Conservation (phyloP, 2,797 vertebrate genomes). For the Natrix natrix region DNA sequence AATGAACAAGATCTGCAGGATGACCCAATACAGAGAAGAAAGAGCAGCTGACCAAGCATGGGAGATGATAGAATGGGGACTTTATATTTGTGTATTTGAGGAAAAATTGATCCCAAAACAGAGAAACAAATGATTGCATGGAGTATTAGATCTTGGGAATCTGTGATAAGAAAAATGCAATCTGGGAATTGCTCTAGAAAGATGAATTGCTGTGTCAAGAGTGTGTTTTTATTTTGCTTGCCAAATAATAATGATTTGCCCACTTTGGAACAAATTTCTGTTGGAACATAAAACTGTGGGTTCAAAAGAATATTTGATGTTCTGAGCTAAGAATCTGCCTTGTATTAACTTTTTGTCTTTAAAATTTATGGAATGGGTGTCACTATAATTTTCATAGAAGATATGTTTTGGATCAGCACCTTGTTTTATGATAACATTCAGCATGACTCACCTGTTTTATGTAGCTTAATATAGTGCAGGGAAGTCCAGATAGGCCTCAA, state of each 20-base stretch:
- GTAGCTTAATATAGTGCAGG: slow-evolving; percentile 65
- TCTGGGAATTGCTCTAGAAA: not conserved
- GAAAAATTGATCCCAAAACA: not conserved
- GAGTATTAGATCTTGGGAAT: not conserved
- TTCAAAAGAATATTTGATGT: not conserved
- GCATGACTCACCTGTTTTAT: slow-evolving; percentile 56
- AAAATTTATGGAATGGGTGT: not conserved
- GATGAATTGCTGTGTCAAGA: not conserved
- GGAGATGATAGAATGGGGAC: not conserved
- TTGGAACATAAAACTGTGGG: not conserved
- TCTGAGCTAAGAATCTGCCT: not conserved
- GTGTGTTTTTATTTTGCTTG: not conserved
- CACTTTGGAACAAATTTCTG: not conserved
- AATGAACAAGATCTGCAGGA: not conserved
- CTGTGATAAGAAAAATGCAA: not conserved
- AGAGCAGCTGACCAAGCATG: not conserved
- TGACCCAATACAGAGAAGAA: not conserved
- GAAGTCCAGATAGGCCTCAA: slow-evolving; percentile 65
- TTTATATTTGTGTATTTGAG: not conserved
- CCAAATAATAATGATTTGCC: not conserved
- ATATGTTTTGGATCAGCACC: not conserved
- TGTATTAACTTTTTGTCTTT: not conserved
- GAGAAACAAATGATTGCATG: not conserved
- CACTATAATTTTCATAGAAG: not conserved
- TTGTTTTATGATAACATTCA: not conserved